Conservation (phyloP, 2,797 vertebrate species). For the Fistularia commersonii region DNA sequence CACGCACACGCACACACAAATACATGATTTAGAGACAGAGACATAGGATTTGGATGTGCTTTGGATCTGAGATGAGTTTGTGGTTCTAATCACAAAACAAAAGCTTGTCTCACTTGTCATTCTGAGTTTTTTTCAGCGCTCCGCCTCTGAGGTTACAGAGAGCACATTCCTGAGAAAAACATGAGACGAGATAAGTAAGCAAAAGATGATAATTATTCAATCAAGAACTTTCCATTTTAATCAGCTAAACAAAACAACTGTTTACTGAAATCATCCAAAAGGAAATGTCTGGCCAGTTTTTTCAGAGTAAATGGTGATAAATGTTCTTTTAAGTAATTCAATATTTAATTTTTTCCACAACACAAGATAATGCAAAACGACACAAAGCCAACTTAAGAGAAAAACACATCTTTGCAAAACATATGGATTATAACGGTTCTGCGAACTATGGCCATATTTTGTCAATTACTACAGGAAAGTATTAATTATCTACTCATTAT, state of each 20-base stretch:
- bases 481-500: no score
- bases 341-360: not conserved
- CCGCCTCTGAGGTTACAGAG: slow-evolving; percentile 96
- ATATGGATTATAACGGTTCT: no score
- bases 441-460: no score
- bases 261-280: no score
- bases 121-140: slow-evolving; percentile 92
- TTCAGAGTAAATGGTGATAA: not conserved
- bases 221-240: not conserved
- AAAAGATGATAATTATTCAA: slow-evolving; percentile 4
- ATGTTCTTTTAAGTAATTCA: not conserved
- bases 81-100: slow-evolving; percentile 36
- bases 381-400: not conserved
- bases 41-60: slow-evolving; percentile 26
- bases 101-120: slow-evolving; percentile 82
- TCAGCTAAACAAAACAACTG: no score
- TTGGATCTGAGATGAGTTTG: slow-evolving; percentile 41
- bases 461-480: no score
- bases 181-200: not conserved
- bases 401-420: not conserved
- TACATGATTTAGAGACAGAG: slow-evolving; percentile 30
- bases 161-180: slow-evolving; percentile 84
- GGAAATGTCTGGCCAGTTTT: no score
- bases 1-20: slow-evolving; percentile 31
- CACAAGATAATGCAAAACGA: not conserved